Base-by-base conservation (phyloP, 2,888 invertebrate genomes). In the Neria commutata region DNA sequence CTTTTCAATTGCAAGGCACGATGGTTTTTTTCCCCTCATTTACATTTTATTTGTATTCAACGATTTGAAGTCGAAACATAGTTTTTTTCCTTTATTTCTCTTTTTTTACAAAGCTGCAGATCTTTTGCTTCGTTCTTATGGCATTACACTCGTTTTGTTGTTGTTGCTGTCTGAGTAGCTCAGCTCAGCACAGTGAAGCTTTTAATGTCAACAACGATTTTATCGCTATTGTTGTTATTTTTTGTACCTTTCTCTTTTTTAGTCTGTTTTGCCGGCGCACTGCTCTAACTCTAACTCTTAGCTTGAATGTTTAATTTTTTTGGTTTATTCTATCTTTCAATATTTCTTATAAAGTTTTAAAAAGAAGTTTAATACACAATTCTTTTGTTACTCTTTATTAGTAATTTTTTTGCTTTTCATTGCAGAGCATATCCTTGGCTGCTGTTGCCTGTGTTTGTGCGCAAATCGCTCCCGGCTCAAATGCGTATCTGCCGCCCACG, bases 401-500 rank as follows among this genome's bases (percentile, higher is more conserved):
- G n/a, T n/a, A n/a, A n/a, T n/a, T n/a, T n/a, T n/a, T n/a, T n/a
- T n/a, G n/a, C n/a, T n/a, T 57, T 45, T 61, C 11, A 57, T 74
- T 77, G 49, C 74, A 81, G 81, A 76, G 77, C 65, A 73, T 79
- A 70, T 68, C 77, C 66, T 56, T 81, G 21, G 72, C 75, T 65
- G 71, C 74, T 61, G 67, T 78, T 54, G 72, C 78, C 64, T 77
- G 72, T 60, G 75, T 66, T 42, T 74, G 67, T 58, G 79, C 79
- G 63, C 81, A 80, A 61, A 67, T 82, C 54, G 76, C 78, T 46
- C 87, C 89, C 1, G 89, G 89, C 14, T 87, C 88, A 61, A 89
- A 90, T 76, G 89, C 89, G 56, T 92, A 92, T 82, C 85, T 92
- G 54, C 92, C 92, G 19, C 79, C 79, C 58, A 88, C 29, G 60